A percentile compares a stretch with the other conserved stretches of the same genome.
Conservation (phyloP, 2,888 invertebrate genomes). For the Pseudoips prasinana region DNA sequence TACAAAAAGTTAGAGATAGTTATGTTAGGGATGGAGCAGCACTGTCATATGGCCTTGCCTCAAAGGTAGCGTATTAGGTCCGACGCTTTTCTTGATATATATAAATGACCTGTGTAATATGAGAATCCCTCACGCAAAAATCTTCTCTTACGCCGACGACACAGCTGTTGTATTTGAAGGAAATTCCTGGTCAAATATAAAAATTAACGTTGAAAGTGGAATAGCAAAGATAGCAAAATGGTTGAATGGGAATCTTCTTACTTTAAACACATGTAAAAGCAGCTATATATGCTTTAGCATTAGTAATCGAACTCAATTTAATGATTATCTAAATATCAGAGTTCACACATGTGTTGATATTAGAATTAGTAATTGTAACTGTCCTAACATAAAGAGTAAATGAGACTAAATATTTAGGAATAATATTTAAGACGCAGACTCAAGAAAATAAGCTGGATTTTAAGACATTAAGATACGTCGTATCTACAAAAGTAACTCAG, state of each 20-base stretch:
- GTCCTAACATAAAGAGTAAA: neutral
- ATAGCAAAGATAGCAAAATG: conserved; percentile 3
- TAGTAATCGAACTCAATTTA: neutral
- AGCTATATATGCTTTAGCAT: neutral
- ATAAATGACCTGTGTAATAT: conserved; percentile 9
- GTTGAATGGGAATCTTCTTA: conserved; percentile 8
- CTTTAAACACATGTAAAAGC: conserved; percentile 6
- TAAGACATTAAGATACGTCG: neutral
- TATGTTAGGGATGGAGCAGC: conserved; percentile 1
- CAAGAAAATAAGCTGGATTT: neutral
- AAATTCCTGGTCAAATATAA: conserved; percentile 2
- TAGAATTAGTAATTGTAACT: neutral
- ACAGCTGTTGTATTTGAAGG: conserved; percentile 11
- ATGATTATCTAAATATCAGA: neutral
- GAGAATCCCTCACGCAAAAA: neutral
- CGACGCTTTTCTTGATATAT: conserved; percentile 11
- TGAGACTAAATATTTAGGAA: conserved; percentile 1
- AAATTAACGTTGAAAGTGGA: conserved; percentile 2
- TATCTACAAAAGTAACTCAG: neutral
- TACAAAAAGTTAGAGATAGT: conserved; percentile 4
- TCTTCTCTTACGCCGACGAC: conserved; percentile 15
- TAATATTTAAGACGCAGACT: neutral
- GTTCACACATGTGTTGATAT: neutral
- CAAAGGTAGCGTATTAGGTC: conserved; percentile 13
- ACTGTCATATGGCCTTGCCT: conserved; percentile 9